Conservation (phyloP, 2,888 invertebrate genomes). For the Neuroscelio doddi region DNA sequence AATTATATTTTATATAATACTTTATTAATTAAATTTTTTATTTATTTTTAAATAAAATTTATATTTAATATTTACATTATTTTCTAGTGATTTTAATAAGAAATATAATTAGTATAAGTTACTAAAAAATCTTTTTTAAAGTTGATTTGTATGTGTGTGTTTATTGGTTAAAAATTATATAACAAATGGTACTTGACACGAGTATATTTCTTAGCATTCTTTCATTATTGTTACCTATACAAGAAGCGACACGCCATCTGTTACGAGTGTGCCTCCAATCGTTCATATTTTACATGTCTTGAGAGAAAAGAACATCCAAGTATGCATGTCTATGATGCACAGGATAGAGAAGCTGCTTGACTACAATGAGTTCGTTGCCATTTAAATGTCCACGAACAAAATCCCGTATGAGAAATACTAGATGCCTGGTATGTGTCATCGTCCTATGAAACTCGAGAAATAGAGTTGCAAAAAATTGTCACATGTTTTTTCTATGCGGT, state of each 20-base stretch:
- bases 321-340: not conserved
- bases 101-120: not conserved
- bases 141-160: too few species aligned
- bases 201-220: slow-evolving; percentile 6
- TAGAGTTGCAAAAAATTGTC: not conserved
- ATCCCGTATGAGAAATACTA: slow-evolving; percentile 25
- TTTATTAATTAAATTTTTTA: not conserved
- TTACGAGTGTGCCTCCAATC: slow-evolving; percentile 1
- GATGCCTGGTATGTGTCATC: slow-evolving; percentile 16
- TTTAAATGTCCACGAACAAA: slow-evolving; percentile 19
- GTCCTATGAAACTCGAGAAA: slow-evolving; percentile 21
- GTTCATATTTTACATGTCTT: slow-evolving; percentile 17
- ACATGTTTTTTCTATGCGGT: not conserved
- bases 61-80: too few species aligned
- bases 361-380: slow-evolving; percentile 31
- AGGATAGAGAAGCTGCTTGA: slow-evolving; percentile 6
- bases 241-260: slow-evolving; percentile 10
- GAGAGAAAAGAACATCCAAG: not conserved
- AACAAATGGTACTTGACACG: slow-evolving; percentile 16
- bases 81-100: not conserved
- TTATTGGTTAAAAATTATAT: too few species aligned
- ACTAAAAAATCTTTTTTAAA: too few species aligned
- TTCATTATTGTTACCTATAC: slow-evolving; percentile 10
- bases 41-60: too few species aligned
- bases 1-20: not conserved